These are phyloP conservation scores for Peromyscus aztecus DNA, from an alignment of 2,797 vertebrate species.

Conservation along the genomic window DNA sequence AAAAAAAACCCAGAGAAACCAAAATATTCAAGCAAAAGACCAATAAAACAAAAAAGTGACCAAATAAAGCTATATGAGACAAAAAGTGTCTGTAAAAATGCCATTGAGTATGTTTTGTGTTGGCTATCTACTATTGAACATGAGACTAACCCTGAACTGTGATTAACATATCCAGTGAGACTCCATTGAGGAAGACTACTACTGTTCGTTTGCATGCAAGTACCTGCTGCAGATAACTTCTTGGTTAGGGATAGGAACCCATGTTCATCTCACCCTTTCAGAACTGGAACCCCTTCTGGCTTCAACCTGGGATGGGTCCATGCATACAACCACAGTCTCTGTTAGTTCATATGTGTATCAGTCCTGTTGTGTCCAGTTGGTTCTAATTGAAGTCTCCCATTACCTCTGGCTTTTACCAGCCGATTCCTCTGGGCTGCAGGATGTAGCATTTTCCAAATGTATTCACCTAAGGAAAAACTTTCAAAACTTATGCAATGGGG, in stretches of 20 bases:
- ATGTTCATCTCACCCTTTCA: not conserved
- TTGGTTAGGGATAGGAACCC: not conserved
- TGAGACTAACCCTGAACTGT: not conserved
- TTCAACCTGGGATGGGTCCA: not conserved
- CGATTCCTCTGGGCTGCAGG: not conserved
- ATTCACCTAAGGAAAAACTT: constrained; percentile 11
- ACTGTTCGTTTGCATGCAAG: not conserved
- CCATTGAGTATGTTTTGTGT: too few species aligned
- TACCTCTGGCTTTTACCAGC: not conserved
- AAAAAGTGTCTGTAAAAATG: not conserved
- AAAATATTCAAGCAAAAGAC: not conserved
- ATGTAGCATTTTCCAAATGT: not conserved
- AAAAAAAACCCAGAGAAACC: too few species aligned
- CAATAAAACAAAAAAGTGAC: not conserved
- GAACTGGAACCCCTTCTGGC: not conserved
- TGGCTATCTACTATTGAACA: not conserved
- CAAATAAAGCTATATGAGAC: too few species aligned
- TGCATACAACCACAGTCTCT: not conserved
- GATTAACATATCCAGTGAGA: too few species aligned
- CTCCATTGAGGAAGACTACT: not conserved
- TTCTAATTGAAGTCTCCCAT: not conserved
- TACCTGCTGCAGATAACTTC: not conserved
- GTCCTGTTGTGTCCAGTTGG: not conserved
- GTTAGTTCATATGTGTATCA: not conserved
- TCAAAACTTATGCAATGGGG: not conserved